These are phyloP conservation scores for Bubo blakistoni DNA, from an alignment of 2,113 vertebrate genomes.

Conservation along the genomic window DNA sequence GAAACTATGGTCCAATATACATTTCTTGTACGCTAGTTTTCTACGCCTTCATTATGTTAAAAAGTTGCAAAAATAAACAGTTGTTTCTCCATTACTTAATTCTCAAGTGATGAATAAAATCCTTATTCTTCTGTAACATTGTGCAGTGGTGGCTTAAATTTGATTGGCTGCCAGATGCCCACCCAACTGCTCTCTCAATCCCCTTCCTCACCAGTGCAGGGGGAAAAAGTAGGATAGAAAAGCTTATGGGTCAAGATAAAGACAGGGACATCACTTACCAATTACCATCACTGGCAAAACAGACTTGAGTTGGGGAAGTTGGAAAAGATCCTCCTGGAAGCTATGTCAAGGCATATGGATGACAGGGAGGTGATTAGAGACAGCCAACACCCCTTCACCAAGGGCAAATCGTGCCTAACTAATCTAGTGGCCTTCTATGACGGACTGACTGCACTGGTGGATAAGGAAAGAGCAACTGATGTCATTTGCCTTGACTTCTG, in stretches of 20 bases:
- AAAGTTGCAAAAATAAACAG: neutral
- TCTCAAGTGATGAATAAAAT: neutral
- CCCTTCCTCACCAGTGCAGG: neutral
- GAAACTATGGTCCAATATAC: neutral
- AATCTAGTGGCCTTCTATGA: too few relatives aligned
- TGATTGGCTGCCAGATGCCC: neutral
- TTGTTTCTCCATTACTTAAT: neutral
- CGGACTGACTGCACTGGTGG: too few relatives aligned
- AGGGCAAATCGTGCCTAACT: too few relatives aligned
- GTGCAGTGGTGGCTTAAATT: neutral
- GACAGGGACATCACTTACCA: too few relatives aligned
- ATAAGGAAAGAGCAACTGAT: neutral
- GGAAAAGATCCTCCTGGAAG: too few relatives aligned
- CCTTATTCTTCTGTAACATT: neutral
- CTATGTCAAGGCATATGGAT: too few relatives aligned
- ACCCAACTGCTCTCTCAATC: neutral
- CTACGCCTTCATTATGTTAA: neutral
- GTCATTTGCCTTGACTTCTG: neutral
- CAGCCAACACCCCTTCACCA: too few relatives aligned
- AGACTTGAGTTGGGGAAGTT: too few relatives aligned
- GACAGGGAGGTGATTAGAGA: too few relatives aligned
- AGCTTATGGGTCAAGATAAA: neutral
- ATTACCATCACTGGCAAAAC: too few relatives aligned
- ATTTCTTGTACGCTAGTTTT: neutral
- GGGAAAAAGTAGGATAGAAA: neutral